Base-by-base conservation (phyloP, 2,888 invertebrate genomes). In the Actias luna region DNA sequence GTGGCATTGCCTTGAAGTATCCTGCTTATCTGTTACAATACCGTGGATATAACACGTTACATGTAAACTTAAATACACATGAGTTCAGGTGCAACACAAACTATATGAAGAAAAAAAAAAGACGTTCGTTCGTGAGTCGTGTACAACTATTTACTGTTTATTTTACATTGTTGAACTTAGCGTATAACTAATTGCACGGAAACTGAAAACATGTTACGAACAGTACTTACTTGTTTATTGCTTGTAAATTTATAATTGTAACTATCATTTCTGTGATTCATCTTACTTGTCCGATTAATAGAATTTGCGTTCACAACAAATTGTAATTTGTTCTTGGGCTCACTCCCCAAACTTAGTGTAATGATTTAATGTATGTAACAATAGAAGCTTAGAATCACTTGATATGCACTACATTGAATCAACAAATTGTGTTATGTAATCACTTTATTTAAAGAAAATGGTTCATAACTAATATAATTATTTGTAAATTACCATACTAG, bases 41-140 rank as follows among this genome's bases (percentile, higher is more conserved):
- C 50, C 62, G 61, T 66, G 65, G 66, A 62, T 33, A 62, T 42
- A 62, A 57, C 58, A 62, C 42, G 42, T 62, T 58, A 42, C 55
- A 57, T 39, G 60, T 55, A 46, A 61, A 64, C 69, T 63, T 57
- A 57, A 61, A 31, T 63, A 66, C 60, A 68, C 64, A 63, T 66
- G 35, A 59, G 62, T 68, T 66, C 66, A 64, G 64, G 33, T 55
- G 58, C 61, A 50, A 58, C 58, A 58, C 46, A 57, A 33, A 57
- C 29, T 29, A 36, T 39, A 14, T 57, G 16, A 58, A 59, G 59
- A 63, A 63, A 60, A 63, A 63, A 60, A 59, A 55, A 50, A 55
- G 59, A 50, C 59, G 59, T 63, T 52, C 42, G 58, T 62, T 33
- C 80, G 77, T 78, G 80, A 80, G 71, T 78, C 77, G 78, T 83